Evolutionary conservation across 2,888 invertebrate species (phyloP), one percentile per base, ranked within the genome.

Genomic region (Seira musarum): DNA sequence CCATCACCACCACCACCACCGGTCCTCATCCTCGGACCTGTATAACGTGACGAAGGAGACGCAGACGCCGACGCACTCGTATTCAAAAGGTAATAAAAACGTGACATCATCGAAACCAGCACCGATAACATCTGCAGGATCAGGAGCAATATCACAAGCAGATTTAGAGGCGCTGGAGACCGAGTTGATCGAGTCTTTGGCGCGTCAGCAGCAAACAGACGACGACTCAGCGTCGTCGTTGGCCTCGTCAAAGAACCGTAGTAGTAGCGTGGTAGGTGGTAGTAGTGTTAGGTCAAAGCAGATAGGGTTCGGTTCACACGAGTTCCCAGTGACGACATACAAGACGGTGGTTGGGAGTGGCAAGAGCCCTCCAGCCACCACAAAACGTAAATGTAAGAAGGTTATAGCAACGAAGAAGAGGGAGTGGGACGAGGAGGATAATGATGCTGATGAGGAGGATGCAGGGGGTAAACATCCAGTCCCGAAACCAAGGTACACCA

Each of bases 271-370:
- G 15, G 21, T 13, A 13, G 68, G 17, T 17, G 5, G 8, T 49
- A 24, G 25, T 13, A 21, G 5, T 19, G 19, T 6, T n/a, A 73
- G 65, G 49, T 25, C 64, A 3, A 73, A 73, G 25, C 3, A 2
- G 2, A 65, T 53, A 17, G 66, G 63, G 57, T 65, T 73, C 46
- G 60, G 61, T 0, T 35, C 63, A 15, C 75, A 82, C 57, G 82
- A 82, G 64, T 82, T 82, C 64, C 82, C 82, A 13, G 72, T 82
- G 19, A 82, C 82, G 1, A 82, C 76, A 8, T 82, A 82, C 67
- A 82, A 75, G 66, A 79, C 80, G 13, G 68, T 49, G 21, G 40
- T 65, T n/a, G 64, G 40, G 22, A 60, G 67, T 17, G n/a, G n/a
- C n/a, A 30, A 61, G 46, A 53, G 65, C 17, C 61, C 73, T 1